Conservation (phyloP, 2,888 invertebrate genomes). For the Mesopsocus fuscifrons region DNA sequence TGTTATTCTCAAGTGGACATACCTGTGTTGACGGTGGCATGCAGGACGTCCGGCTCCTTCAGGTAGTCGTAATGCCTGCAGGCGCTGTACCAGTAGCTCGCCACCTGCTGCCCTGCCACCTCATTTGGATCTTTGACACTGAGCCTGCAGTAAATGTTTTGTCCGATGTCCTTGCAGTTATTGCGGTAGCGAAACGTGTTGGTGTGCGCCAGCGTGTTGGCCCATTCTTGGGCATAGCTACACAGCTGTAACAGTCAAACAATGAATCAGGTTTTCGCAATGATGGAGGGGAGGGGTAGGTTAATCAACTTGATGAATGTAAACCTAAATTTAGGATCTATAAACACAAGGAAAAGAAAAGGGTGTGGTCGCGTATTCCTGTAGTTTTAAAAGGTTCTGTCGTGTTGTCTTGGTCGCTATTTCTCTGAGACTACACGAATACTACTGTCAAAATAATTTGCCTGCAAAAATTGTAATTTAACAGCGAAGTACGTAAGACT, state of each 20-base stretch:
- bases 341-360: conserved; percentile 2
- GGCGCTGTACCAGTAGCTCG: conserved; percentile 64
- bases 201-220: conserved; percentile 65
- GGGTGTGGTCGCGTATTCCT: neutral
- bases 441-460: too few species aligned
- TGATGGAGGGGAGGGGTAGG: too few species aligned
- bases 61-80: conserved; percentile 55
- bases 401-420: too few species aligned
- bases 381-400: too few species aligned
- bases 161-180: conserved; percentile 56
- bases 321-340: neutral
- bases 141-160: conserved; percentile 58
- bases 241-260: conserved; percentile 40
- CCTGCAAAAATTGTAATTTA: too few species aligned
- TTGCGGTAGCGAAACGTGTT: conserved; percentile 55
- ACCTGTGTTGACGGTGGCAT: conserved; percentile 65
- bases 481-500: too few species aligned
- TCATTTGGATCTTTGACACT: conserved; percentile 46
- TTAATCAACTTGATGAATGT: too few species aligned
- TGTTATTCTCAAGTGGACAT: too few species aligned
- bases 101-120: conserved; percentile 59
- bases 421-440: too few species aligned
- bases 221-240: conserved; percentile 70
- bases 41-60: conserved; percentile 49
- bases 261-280: neutral